Conservation (phyloP, 2,888 invertebrate species). For the Drosophila neoperkinsi region DNA sequence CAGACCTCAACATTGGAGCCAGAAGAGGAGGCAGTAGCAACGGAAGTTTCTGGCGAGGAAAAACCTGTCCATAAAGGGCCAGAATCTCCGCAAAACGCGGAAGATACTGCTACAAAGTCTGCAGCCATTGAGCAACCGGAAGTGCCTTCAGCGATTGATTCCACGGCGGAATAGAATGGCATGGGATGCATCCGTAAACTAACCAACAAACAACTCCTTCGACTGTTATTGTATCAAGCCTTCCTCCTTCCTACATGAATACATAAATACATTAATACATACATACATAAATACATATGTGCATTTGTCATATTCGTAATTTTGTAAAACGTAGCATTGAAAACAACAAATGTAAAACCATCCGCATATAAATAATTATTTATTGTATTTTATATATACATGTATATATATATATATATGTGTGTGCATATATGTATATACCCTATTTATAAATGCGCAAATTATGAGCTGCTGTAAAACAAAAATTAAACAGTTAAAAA, state of each 20-base stretch:
- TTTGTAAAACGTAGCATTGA: constrained; percentile 39
- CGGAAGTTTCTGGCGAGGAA: constrained; percentile 15
- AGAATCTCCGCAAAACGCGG: constrained; percentile 11
- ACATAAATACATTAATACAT: background rate
- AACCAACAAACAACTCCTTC: constrained; percentile 4
- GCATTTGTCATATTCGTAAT: constrained; percentile 55
- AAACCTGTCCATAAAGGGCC: constrained; percentile 17
- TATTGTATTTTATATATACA: constrained; percentile 68
- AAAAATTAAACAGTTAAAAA: constrained; percentile 35
- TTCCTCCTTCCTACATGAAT: background rate
- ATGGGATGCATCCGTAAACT: background rate
- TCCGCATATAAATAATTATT: constrained; percentile 51
- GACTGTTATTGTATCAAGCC: constrained; percentile 1
- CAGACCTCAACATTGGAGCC: background rate
- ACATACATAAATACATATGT: constrained; percentile 15
- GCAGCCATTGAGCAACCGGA: constrained; percentile 22
- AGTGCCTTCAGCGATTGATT: constrained; percentile 63
- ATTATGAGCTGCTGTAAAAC: constrained; percentile 10
- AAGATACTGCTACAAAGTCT: constrained; percentile 6
- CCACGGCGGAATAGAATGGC: constrained; percentile 39
- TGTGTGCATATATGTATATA: constrained; percentile 20
- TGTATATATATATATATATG: background rate
- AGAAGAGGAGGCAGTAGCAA: background rate
- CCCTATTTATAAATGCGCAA: constrained; percentile 49
- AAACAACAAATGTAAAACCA: constrained; percentile 4